phyloP scores from a whole-genome alignment of 2,888 invertebrate genomes.

The Harpalus rufipes region DNA sequence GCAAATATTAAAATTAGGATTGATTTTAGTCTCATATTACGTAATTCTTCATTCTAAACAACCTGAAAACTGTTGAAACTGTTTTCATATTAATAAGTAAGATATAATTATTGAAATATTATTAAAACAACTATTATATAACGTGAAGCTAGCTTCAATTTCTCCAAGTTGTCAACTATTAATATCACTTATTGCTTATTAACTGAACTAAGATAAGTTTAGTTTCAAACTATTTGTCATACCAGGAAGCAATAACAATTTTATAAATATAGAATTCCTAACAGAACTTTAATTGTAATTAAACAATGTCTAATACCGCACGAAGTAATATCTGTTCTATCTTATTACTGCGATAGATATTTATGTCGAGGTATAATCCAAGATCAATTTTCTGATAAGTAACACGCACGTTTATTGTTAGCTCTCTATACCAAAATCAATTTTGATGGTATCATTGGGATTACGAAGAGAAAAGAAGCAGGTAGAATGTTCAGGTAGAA shows the following conservation, averaged over 20 bases:
- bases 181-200: too few relatives aligned
- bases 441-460: conserved; percentile 22
- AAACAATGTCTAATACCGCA: conserved; percentile 47
- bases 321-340: conserved; percentile 31
- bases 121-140: too few relatives aligned
- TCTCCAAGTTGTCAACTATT: too few relatives aligned
- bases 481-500: conserved; percentile 17
- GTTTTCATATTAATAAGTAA: too few relatives aligned
- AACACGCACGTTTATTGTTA: conserved; percentile 29
- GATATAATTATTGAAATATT: too few relatives aligned
- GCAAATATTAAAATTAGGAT: too few relatives aligned
- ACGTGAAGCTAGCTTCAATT: too few relatives aligned
- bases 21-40: too few relatives aligned
- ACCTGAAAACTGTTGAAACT: too few relatives aligned
- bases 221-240: background rate
- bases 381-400: conserved; percentile 51
- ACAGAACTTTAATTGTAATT: conserved; percentile 45
- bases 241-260: background rate
- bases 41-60: too few relatives aligned
- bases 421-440: conserved; percentile 34
- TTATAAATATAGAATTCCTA: conserved; percentile 30
- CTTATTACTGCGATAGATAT: conserved; percentile 40
- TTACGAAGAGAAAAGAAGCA: conserved; percentile 27
- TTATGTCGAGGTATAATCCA: conserved; percentile 36
- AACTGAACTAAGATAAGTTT: too few relatives aligned